Evolutionary conservation across 2,113 vertebrate genomes (phyloP), one percentile per base, ranked within the genome.

Genomic region (Cololabis saira): DNA sequence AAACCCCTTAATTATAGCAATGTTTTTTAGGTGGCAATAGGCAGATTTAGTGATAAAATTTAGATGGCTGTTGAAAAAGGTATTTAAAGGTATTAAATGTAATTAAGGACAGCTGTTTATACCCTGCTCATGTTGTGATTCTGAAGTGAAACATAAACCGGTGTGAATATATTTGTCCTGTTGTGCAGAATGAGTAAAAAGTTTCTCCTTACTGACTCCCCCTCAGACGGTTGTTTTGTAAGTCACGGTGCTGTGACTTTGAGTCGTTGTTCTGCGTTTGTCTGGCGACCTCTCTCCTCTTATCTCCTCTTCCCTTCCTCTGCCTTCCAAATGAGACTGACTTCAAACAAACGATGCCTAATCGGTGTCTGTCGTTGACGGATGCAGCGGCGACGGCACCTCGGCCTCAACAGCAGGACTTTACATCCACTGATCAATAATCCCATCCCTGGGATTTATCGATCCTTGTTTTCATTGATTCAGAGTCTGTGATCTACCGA

Each of bases 381-480:
- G 61, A 44, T 30, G 21, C 53, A 41, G 41, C 18, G n/a, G n/a
- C 61, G 60, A 40, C 58, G 54, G 16, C 9, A 55, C 71, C 37
- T 71, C 60, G 77, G 45, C 71, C 44, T 63, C 37, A 56, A 60
- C 59, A 37, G 27, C 67, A 61, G 24, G 24, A 17, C 12, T 17
- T 6, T 6, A 12, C 10, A 17, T 17, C 41, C 48, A 59, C 27
- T 40, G 14, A 63, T 27, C 53, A 75, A 66, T 72, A 71, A 72
- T 60, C 48, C 0, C 3, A 68, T 66, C 44, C 9, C 42, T 59
- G 1, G 44, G 42, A 78, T 72, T 33, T 77, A 87, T 83, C 80
- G 85, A 82, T 88, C 71, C 52, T 56, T 5, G 12, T 54, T 79
- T 75, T 83, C 75, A 81, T 81, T 83, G 48, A 19, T 45, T 15